phyloP scores from a whole-genome alignment of 1,140 invertebrate genomes.

The Heliconius congener region DNA sequence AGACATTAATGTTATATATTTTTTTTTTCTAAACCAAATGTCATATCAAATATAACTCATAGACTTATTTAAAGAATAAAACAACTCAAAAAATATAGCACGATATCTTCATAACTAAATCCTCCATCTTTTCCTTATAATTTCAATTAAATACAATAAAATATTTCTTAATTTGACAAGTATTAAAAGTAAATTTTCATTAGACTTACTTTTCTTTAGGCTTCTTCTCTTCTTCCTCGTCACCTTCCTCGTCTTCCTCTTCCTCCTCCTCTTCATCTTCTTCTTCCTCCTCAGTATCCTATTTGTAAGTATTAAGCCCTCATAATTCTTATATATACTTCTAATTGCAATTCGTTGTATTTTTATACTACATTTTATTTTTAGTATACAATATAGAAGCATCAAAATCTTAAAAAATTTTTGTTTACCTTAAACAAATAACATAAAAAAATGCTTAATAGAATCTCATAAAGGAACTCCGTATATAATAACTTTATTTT shows the following conservation, averaged over 20 bases:
- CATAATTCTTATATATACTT: background rate
- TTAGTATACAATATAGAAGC: background rate
- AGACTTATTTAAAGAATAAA: too few species aligned
- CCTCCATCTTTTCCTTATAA: background rate
- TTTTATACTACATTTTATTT: background rate
- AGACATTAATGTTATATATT: too few species aligned
- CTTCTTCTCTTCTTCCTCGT: conserved; percentile 66
- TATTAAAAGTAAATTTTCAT: background rate
- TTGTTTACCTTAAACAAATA: too few species aligned
- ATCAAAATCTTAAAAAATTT: too few species aligned
- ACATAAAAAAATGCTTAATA: too few species aligned
- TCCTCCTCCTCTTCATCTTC: conserved; percentile 75
- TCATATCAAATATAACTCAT: too few species aligned
- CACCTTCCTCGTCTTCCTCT: conserved; percentile 73
- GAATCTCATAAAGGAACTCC: too few species aligned
- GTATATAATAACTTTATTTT: too few species aligned
- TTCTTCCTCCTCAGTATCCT: conserved; percentile 77
- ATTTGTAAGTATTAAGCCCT: background rate
- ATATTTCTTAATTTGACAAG: background rate
- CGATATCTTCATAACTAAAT: too few species aligned
- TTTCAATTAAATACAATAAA: background rate
- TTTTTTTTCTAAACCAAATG: too few species aligned
- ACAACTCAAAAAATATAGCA: too few species aligned
- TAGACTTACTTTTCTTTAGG: conserved; percentile 67
- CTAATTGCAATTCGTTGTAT: background rate